Percentiles rank a stretch among this genome's conserved stretches.
phyloP scores from a whole-genome alignment of 2,888 invertebrate species.

The Nephrotoma appendiculata region DNA sequence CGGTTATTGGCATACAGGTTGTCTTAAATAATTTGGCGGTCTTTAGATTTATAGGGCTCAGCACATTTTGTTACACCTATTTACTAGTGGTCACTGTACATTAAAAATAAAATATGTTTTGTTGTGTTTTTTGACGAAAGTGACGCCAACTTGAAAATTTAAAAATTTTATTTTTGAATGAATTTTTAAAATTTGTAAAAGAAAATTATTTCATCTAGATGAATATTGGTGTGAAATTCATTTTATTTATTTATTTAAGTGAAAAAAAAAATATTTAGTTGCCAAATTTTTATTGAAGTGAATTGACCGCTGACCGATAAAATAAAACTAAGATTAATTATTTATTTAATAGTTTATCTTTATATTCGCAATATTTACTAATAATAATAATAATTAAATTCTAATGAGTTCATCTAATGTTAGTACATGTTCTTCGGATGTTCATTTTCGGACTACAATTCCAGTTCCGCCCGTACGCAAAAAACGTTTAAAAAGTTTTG shows the following conservation, averaged over 20 bases:
- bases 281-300: neutral
- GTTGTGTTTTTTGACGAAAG: neutral
- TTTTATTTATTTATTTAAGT: neutral
- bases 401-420: conserved; percentile 26
- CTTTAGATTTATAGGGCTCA: no score
- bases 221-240: neutral
- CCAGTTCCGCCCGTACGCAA: conserved; percentile 28
- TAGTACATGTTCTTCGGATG: conserved; percentile 19
- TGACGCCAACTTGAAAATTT: neutral
- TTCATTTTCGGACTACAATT: conserved; percentile 16
- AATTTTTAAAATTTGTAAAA: neutral
- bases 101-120: neutral
- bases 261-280: neutral
- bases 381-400: neutral
- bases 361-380: neutral
- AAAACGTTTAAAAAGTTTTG: conserved; percentile 25
- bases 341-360: neutral
- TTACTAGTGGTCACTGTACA: neutral
- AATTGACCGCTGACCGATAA: neutral
- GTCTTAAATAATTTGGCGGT: no score
- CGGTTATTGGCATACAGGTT: neutral
- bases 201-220: neutral
- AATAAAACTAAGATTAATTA: neutral
- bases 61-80: no score
- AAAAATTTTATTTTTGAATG: neutral